Conservation (phyloP, 2,113 vertebrate genomes). For the Astur gentilis region DNA sequence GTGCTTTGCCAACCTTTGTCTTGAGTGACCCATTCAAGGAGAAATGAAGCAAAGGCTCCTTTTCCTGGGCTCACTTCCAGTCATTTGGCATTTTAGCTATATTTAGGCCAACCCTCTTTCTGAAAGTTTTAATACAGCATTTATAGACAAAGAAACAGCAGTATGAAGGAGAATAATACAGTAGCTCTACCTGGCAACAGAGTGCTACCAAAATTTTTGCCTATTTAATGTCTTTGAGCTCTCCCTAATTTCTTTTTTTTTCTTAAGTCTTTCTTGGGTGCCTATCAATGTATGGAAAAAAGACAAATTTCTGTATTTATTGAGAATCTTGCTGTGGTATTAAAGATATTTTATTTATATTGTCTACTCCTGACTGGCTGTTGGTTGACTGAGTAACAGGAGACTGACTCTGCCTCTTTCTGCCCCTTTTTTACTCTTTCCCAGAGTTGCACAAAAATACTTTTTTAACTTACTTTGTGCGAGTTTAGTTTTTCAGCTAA, state of each 20-base stretch:
- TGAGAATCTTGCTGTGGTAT: neutral
- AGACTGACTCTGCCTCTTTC: neutral
- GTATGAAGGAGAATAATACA: neutral
- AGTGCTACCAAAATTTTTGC: neutral
- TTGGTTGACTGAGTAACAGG: neutral
- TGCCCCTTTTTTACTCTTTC: neutral
- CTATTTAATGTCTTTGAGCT: neutral
- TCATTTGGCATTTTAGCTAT: neutral
- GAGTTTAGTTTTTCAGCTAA: neutral
- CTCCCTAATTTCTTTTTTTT: neutral
- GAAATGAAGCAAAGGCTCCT: neutral
- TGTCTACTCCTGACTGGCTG: neutral
- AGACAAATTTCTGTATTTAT: neutral
- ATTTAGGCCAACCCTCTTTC: neutral
- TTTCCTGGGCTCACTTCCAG: neutral
- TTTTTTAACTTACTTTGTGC: neutral
- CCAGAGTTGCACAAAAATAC: neutral
- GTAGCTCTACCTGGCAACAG: neutral
- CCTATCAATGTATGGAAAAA: neutral
- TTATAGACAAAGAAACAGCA: neutral
- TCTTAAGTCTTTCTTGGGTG: neutral
- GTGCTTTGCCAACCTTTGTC: neutral
- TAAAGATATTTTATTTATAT: neutral
- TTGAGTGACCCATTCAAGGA: constrained; percentile 9
- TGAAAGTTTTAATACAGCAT: neutral